These are phyloP conservation scores for Neocrepidodera transversa DNA, from an alignment of 2,888 invertebrate species.

Conservation along the genomic window DNA sequence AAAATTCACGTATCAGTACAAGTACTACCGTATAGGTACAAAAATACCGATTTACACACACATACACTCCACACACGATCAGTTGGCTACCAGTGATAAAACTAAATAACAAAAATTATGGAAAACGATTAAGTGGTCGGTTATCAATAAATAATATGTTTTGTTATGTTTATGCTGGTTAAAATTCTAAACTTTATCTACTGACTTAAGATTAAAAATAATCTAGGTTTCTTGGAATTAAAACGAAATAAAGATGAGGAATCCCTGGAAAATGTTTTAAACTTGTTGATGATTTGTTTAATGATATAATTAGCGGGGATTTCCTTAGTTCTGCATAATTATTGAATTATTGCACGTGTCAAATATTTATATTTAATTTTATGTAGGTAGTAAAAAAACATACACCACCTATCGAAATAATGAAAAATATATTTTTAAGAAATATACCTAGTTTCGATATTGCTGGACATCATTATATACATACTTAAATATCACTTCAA, in stretches of 20 bases:
- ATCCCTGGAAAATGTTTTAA: not conserved
- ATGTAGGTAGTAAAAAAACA: too few relatives aligned
- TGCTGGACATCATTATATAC: too few relatives aligned
- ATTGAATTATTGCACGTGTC: too few relatives aligned
- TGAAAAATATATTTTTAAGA: too few relatives aligned
- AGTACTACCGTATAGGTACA: not conserved
- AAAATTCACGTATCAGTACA: not conserved
- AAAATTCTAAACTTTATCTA: constrained; percentile 10
- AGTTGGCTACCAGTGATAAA: not conserved
- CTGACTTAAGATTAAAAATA: constrained; percentile 9
- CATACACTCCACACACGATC: too few relatives aligned
- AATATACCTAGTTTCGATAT: too few relatives aligned
- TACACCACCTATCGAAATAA: too few relatives aligned
- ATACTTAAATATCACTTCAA: too few relatives aligned
- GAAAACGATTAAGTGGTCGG: constrained; percentile 12
- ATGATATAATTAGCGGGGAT: constrained; percentile 1
- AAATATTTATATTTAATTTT: too few relatives aligned
- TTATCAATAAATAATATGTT: constrained; percentile 12
- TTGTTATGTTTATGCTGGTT: constrained; percentile 13
- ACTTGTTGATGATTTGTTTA: not conserved
- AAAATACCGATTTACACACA: not conserved
- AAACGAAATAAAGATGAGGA: not conserved
- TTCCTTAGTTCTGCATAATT: too few relatives aligned
- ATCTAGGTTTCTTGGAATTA: constrained; percentile 1
- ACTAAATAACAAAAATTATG: constrained; percentile 10